These are phyloP conservation scores for Zaprionus capensis DNA, from an alignment of 1,140 invertebrate species.

Conservation along the genomic window DNA sequence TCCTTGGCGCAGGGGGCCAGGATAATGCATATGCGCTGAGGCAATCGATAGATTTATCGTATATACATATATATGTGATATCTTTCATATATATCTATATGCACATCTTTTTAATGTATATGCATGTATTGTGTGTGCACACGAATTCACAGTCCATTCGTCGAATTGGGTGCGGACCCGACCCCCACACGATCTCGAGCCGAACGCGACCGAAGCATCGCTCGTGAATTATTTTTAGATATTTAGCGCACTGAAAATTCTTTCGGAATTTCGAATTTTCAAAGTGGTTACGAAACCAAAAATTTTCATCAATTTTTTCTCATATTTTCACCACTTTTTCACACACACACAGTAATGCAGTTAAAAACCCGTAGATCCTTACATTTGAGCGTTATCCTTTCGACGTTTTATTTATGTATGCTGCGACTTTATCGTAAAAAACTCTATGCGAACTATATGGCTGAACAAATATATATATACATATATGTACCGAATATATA, in stretches of 20 bases:
- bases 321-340: conserved; percentile 48
- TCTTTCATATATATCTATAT: conserved; percentile 46
- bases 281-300: conserved; percentile 83
- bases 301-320: conserved; percentile 65
- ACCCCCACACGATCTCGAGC: conserved; percentile 37
- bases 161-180: conserved; percentile 77
- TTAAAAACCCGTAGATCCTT: conserved; percentile 47
- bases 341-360: conserved; percentile 32
- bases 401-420: conserved; percentile 73
- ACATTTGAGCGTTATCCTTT: conserved; percentile 76
- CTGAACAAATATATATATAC: conserved; percentile 62
- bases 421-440: conserved; percentile 55
- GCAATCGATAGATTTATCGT: conserved; percentile 22
- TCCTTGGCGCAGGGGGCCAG: conserved; percentile 56
- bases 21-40: conserved; percentile 50
- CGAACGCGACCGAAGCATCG: conserved; percentile 58
- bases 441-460: conserved; percentile 73
- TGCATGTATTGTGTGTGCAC: conserved; percentile 41
- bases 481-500: conserved; percentile 69
- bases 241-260: conserved; percentile 84
- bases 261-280: conserved; percentile 75
- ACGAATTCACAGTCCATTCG: conserved; percentile 75
- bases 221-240: conserved; percentile 77
- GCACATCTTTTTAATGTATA: conserved; percentile 55
- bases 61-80: conserved; percentile 32